Evolutionary conservation across 2,888 invertebrate species (phyloP), one percentile per base, ranked within the genome.

Genomic region (Apomyelois bistriatella): DNA sequence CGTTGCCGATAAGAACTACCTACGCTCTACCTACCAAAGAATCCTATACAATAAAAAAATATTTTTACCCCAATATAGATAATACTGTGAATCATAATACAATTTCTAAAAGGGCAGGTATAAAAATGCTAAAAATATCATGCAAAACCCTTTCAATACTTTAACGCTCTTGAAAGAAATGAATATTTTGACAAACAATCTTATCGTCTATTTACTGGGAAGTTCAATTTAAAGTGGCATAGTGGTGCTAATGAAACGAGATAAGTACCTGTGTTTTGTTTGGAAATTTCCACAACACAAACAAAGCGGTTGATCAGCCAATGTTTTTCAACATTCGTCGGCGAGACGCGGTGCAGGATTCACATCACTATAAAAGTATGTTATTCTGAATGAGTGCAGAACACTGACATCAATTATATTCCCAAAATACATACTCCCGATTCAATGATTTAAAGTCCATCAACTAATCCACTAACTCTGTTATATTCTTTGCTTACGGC

Each of bases 211-310:
- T 5, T 2, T 22, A 22, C 5, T 22, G 5, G 22, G 22, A 22
- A 22, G 22, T 22, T 22, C 22, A 22, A 22, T 22, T 22, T 22
- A 22, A 22, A 22, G 22, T 22, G 22, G 2, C 22, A 22, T 22
- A 22, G 22, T 22, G 22, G 5, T 51, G 55, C 17, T 55, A 57
- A 55, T 42, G 13, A 54, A 51, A 46, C 17, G 53, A 52, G 51
- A 53, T 53, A 52, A 47, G 50, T 53, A 58, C 61, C 53, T 43
- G 54, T 68, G 70, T 68, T 68, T 77, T 84, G 83, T 84, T 85
- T 85, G 79, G 77, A 82, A 83, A 82, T 82, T 76, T 78, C 79
- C 76, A 63, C 65, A 66, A 73, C 70, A 78, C 81, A 85, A 84
- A 81, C 80, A 82, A 77, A 69, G 65, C 60, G 63, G 55, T 61